Base-by-base conservation (phyloP, 35 echinoderm and acorn worm species). In the Amphiura filiformis region DNA sequence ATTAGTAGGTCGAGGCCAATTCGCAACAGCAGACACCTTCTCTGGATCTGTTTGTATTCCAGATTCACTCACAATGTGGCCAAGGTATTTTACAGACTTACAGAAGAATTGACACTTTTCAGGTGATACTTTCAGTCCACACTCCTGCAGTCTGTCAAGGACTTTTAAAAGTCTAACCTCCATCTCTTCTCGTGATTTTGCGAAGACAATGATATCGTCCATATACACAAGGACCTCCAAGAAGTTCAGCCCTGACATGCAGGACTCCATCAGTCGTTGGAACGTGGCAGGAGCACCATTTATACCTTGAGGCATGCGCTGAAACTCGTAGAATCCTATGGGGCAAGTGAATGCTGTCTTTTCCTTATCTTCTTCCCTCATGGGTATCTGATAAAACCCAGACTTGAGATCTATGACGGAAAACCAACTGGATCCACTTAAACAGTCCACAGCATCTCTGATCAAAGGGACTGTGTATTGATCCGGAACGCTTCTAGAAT, bases 341-440 rank as follows among this genome's bases (percentile, higher is more conserved):
- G n/a, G n/a, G n/a, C n/a, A n/a, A n/a, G n/a, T n/a, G n/a, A n/a
- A 38, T 0, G 88, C 88, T 76, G 88, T 90, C 57, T 90, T 90
- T 47, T 90, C 80, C 36, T 90, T 90, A 34, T 83, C 88, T 4
- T 49, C 80, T 26, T 83, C 65, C 17, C 61, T 12, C 79, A 90
- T 89, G 1, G 89, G 86, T 0, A 92, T 96, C 35, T 92, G 93
- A 33, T 92, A 91, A 40, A 81, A 96, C 65, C 88, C 80, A 7
- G 79, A 83, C 26, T 82, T 90, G 13, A 90, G 31, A 83, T 90
- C 80, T 0, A 90, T 64, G 0, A 83, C 80, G 26, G 88, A 90
- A 34, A 90, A 90, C 79, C 80, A 90, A 22, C 1, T n/a, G 26
- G 80, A 34, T 3, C 80, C 80, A 31, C 26, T 39, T 13, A 90